phyloP scores from a whole-genome alignment of 2,113 vertebrate species.

The Ctenomys sociabilis region DNA sequence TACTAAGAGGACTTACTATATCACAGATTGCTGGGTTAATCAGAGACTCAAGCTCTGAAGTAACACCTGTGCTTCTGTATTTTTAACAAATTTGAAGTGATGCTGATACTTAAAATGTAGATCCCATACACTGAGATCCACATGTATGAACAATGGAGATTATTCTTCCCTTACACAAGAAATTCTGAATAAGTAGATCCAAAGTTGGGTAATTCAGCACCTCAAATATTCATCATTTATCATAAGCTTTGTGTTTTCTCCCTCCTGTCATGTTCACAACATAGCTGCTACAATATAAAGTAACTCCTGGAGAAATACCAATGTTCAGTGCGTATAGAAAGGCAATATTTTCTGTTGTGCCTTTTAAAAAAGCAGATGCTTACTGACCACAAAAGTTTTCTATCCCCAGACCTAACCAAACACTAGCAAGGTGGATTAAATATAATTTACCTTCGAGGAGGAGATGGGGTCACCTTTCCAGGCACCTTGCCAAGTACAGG shows the following conservation, averaged over 20 bases:
- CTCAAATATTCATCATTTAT: neutral
- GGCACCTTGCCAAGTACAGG: neutral
- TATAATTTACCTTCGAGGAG: neutral
- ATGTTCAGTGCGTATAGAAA: neutral
- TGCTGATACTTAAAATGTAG: neutral
- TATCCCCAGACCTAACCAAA: neutral
- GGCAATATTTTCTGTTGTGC: neutral
- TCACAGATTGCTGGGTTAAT: neutral
- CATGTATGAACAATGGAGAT: neutral
- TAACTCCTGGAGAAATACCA: neutral
- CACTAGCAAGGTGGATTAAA: neutral
- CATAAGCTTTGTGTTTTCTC: no score
- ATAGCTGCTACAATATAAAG: neutral
- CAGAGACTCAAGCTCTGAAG: neutral
- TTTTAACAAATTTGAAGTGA: neutral
- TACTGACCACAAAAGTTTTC: neutral
- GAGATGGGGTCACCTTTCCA: neutral
- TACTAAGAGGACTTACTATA: neutral
- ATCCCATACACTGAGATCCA: neutral
- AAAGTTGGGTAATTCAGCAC: neutral
- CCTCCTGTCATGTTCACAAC: neutral
- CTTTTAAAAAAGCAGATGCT: neutral
- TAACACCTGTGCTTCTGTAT: neutral
- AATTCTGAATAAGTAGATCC: neutral
- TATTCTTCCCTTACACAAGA: neutral